Conservation (phyloP, 2,888 invertebrate species). For the Leucophora obtusa region DNA sequence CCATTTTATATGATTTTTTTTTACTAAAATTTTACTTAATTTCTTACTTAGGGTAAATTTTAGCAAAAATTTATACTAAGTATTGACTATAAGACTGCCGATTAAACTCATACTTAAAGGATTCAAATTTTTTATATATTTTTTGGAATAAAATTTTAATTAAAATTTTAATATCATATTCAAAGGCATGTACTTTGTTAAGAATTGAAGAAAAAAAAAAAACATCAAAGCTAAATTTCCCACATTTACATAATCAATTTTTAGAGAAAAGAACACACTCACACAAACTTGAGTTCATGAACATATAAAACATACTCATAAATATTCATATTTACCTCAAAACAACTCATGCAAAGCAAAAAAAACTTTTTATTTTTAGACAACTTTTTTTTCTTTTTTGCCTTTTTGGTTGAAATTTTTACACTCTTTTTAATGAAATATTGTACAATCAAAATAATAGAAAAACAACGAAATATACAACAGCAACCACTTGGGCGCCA, state of each 20-base stretch:
- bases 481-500: conserved; percentile 52
- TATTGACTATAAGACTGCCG: no score
- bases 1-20: no score
- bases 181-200: conserved; percentile 10
- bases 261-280: background rate
- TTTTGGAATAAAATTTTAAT: background rate
- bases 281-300: background rate
- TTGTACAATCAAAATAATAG: conserved; percentile 7
- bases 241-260: background rate
- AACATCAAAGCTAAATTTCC: conserved; percentile 1
- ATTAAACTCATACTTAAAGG: no score
- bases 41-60: no score
- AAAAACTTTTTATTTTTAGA: conserved; percentile 29
- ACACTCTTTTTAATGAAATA: conserved; percentile 38
- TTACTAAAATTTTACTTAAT: no score
- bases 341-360: conserved; percentile 35
- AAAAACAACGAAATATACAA: conserved; percentile 9
- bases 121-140: no score
- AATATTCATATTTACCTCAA: conserved; percentile 48
- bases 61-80: no score
- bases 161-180: background rate
- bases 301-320: conserved; percentile 10
- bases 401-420: conserved; percentile 10
- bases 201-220: background rate
- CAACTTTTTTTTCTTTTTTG: conserved; percentile 15